These are phyloP conservation scores for Galerucella nymphaeae DNA, from an alignment of 2,888 invertebrate genomes.

Conservation along the genomic window DNA sequence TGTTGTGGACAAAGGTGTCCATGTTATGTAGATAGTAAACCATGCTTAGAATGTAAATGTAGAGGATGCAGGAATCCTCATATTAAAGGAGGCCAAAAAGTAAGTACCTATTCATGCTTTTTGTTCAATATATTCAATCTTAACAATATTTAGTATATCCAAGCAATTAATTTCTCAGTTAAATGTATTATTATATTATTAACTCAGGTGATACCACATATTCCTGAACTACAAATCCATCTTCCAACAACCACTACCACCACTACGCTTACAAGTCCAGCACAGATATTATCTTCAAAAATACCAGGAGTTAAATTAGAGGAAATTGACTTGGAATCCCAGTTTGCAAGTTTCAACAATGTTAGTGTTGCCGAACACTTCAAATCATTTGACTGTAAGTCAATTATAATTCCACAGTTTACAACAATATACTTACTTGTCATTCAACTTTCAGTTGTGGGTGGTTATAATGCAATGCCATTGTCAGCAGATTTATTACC, in stretches of 20 bases:
- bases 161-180: too few species aligned
- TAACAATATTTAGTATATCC: too few species aligned
- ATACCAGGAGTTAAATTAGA: conserved; percentile 56
- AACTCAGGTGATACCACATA: conserved; percentile 57
- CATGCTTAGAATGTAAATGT: conserved; percentile 91
- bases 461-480: conserved; percentile 49
- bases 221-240: conserved; percentile 55
- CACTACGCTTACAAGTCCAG: conserved; percentile 40
- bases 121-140: neutral
- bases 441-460: conserved; percentile 47
- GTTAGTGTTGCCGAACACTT: conserved; percentile 47
- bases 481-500: conserved; percentile 52
- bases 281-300: conserved; percentile 47
- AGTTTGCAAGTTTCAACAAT: conserved; percentile 49
- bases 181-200: conserved; percentile 21
- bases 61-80: conserved; percentile 94
- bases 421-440: neutral
- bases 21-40: conserved; percentile 91
- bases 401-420: neutral
- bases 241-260: conserved; percentile 53
- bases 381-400: conserved; percentile 53
- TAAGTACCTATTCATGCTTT: conserved; percentile 59
- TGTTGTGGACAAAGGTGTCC: conserved; percentile 95
- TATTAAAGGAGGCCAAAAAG: conserved; percentile 83
- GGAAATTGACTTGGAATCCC: conserved; percentile 53